These are phyloP conservation scores for Sorex maritimensis DNA, from an alignment of 2,797 vertebrate species.

Conservation along the genomic window DNA sequence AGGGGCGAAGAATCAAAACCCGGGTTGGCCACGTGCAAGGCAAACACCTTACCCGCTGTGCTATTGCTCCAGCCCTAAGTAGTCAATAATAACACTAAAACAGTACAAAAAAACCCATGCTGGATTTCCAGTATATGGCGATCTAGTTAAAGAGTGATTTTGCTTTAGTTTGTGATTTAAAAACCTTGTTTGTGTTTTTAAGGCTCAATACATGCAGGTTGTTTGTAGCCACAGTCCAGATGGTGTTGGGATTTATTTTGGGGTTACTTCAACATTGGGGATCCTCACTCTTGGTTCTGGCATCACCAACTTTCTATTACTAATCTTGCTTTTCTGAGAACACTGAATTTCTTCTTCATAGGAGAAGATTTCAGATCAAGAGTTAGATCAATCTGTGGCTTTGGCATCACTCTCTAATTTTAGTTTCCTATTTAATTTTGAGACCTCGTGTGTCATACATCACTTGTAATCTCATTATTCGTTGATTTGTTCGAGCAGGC, in stretches of 20 bases:
- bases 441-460: neutral
- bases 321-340: neutral
- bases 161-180: neutral
- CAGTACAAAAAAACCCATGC: neutral
- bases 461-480: too few relatives aligned
- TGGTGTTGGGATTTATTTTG: constrained; percentile 35
- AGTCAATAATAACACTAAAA: neutral
- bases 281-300: neutral
- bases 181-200: neutral
- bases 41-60: too few relatives aligned
- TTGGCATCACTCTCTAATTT: rapidly evolving
- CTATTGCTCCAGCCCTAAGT: neutral
- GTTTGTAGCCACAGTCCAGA: constrained; percentile 7
- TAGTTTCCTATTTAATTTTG: neutral
- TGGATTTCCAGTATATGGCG: too few relatives aligned
- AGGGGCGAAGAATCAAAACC: too few relatives aligned
- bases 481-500: too few relatives aligned
- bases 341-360: neutral
- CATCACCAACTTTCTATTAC: constrained; percentile 20
- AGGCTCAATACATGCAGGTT: neutral
- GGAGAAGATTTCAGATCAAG: neutral
- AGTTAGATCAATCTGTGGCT: neutral
- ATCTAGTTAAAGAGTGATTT: neutral
- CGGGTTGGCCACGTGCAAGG: too few relatives aligned
- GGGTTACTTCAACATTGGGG: neutral